Conservation (phyloP, 1,140 invertebrate species). For the Oedothorax gibbosus region DNA sequence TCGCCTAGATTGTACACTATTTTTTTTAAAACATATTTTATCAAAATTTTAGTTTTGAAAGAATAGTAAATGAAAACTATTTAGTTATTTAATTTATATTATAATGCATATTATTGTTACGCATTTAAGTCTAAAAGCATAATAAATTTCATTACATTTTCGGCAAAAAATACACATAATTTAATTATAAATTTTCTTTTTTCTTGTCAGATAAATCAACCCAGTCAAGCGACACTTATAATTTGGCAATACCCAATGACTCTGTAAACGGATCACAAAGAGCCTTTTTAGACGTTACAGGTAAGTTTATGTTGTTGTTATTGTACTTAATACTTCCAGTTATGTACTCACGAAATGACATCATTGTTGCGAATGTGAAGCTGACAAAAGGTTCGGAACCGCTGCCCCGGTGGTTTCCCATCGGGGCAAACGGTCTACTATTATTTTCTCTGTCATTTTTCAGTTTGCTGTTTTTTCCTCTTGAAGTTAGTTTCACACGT, state of each 20-base stretch:
- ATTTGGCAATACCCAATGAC: conserved; percentile 56
- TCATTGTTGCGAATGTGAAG: no score
- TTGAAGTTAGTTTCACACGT: no score
- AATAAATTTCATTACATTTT: neutral
- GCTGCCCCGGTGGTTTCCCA: no score
- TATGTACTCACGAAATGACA: no score
- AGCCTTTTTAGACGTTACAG: conserved; percentile 73
- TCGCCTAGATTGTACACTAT: no score
- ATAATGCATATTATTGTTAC: neutral
- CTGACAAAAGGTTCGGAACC: no score
- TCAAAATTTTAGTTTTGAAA: neutral
- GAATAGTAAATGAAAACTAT: neutral
- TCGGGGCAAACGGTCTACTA: no score
- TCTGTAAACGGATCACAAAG: conserved; percentile 73
- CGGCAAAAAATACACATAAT: neutral
- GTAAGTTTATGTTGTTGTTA: conserved; percentile 72
- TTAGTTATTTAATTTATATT: neutral
- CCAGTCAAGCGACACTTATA: conserved; percentile 30
- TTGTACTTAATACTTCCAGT: no score
- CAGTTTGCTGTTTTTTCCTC: no score
- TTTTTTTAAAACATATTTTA: neutral
- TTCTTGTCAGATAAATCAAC: conserved; percentile 49
- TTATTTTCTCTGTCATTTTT: no score
- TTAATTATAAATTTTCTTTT: neutral
- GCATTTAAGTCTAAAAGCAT: neutral